phyloP scores from a whole-genome alignment of 2,797 vertebrate species.

The Tadarida brasiliensis region DNA sequence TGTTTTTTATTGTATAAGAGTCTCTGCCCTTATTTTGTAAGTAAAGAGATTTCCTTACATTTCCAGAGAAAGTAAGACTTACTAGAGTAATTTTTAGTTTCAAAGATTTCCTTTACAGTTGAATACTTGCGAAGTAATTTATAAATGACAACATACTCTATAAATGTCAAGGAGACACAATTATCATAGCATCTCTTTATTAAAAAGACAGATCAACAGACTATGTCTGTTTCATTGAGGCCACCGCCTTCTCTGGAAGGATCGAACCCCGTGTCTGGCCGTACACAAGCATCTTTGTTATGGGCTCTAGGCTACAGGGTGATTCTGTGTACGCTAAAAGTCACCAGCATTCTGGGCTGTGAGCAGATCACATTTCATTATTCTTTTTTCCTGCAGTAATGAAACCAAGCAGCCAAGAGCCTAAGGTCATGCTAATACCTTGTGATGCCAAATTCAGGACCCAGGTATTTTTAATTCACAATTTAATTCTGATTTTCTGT shows the following conservation, averaged over 20 bases:
- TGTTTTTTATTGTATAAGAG: neutral
- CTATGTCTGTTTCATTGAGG: slow-evolving; percentile 59
- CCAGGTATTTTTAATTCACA: neutral
- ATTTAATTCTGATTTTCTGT: neutral
- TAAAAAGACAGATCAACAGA: neutral
- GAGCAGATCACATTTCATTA: neutral
- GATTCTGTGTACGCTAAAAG: neutral
- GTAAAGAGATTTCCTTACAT: neutral
- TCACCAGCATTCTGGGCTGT: neutral
- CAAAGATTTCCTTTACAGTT: slow-evolving; percentile 37
- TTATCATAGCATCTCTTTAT: slow-evolving; percentile 50
- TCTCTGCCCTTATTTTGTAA: slow-evolving; percentile 45
- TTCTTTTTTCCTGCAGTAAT: neutral
- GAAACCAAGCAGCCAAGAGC: neutral
- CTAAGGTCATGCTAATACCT: neutral
- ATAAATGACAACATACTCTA: slow-evolving; percentile 49
- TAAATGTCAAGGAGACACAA: slow-evolving; percentile 69
- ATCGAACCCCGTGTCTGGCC: neutral
- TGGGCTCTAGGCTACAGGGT: neutral
- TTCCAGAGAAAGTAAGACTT: slow-evolving; percentile 16
- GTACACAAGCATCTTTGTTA: slow-evolving; percentile 4
- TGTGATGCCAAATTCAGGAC: neutral
- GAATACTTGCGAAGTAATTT: slow-evolving; percentile 71
- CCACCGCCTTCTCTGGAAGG: neutral
- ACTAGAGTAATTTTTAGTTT: slow-evolving; percentile 38